These are phyloP conservation scores for Gephyroberyx darwinii DNA, from an alignment of 2,797 vertebrate species.

Conservation along the genomic window DNA sequence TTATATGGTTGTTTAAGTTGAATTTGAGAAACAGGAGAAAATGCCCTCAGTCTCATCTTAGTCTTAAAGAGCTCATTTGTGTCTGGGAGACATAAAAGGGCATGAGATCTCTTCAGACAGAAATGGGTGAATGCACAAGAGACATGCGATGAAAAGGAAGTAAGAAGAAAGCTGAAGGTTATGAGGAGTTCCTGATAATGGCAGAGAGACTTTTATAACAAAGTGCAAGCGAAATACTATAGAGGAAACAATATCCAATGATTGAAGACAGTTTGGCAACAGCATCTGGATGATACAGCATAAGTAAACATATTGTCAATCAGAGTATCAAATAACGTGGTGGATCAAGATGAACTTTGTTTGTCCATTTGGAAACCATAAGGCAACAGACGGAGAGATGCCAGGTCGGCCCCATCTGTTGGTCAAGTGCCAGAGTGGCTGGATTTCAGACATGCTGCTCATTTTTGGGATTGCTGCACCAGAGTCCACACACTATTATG, in stretches of 20 bases:
- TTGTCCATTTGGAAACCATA: slow-evolving; percentile 38
- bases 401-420: slow-evolving; percentile 36
- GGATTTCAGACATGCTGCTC: slow-evolving; percentile 44
- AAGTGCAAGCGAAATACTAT: not conserved
- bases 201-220: not conserved
- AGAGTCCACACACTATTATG: slow-evolving; percentile 29
- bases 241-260: not conserved
- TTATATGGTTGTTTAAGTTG: no score
- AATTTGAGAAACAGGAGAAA: no score
- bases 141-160: not conserved
- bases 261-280: not conserved
- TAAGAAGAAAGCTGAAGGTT: no score
- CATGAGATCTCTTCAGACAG: not conserved
- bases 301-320: slow-evolving; percentile 33
- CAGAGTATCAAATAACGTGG: slow-evolving; percentile 11
- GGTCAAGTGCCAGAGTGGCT: slow-evolving; percentile 26
- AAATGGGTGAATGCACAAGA: slow-evolving; percentile 1
- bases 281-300: not conserved
- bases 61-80: no score
- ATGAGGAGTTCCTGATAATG: not conserved
- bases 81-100: no score
- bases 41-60: no score
- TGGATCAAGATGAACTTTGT: slow-evolving; percentile 49
- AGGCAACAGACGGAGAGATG: slow-evolving; percentile 25
- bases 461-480: slow-evolving; percentile 18